Base-by-base conservation (phyloP, 2,797 vertebrate genomes). In the Tympanoctomys barrerae region DNA sequence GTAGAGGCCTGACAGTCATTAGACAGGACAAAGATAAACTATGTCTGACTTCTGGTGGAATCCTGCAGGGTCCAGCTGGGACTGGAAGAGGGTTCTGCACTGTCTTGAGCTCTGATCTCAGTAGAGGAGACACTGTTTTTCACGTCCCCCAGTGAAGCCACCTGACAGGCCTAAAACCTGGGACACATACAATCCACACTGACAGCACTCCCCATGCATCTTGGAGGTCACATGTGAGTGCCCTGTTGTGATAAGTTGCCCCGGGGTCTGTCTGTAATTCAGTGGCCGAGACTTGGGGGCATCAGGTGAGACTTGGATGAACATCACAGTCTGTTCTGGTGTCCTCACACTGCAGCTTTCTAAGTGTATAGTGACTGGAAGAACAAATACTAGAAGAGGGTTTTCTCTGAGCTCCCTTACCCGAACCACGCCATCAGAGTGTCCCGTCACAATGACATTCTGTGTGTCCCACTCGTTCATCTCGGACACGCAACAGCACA, bases 401-500 rank as follows among this genome's bases (percentile, higher is more conserved):
- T 28, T 2, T 36, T 22, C 66, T 31, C 39, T 13, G 18, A 0
- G 62, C 5, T 22, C 81, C 97, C 98, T 98, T 98, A 99, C 99
- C 98, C 99, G 99, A 95, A 99, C 99, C 0, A 99, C 99, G 1
- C 99, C 99, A 0, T 99, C 99, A 0, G 99, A 99, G 98, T 99
- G 99, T 33, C 99, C 99, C 0, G 99, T 99, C 73, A 99, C 99
- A 2, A 99, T 99, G 98, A 99, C 99, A 0, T 99, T 99, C 98
- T 99, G 99, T 0, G 99, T 99, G 98, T 99, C 99, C 99, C 99
- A 99, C 93, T 99, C 99, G 0, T 99, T 99, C 99, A 99, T 99
- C 98, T 99, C 99, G 0, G 99, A 99, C 96, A 99, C 98, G 81
- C 99, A 99, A 98, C 99, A 99, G 98, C 99, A 99, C 91, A 99